Evolutionary conservation across 1,140 invertebrate species (phyloP), one percentile per base, ranked within the genome.

Genomic region (Sycophila sp.): DNA sequence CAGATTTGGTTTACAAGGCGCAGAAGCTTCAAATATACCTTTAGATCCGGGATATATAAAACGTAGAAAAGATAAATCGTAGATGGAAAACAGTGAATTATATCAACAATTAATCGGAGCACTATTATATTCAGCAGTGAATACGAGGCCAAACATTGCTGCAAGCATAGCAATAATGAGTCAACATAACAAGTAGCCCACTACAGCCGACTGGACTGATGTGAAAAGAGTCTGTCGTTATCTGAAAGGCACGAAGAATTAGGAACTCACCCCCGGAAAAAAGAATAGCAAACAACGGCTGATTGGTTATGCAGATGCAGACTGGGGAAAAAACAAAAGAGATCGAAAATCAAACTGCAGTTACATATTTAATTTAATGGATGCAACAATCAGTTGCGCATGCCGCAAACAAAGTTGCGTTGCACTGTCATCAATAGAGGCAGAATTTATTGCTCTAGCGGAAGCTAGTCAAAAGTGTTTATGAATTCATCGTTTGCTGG

Each of bases 121-220:
- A 22, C 68, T 87, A 13, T 59, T 85, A 51, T 86, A 84, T 72
- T 40, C 84, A 15, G 69, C 79, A 15, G 55, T 77, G 1, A 59
- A 71, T 13, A 79, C 81, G 1, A 55, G 85, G 32, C 82, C 80
- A 13, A 83, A 86, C 69, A 80, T 85, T 10, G 38, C 77, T 5
- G 80, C 70, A 58, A 76, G 78, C 17, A 80, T 85, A 0, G 73
- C 38, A 8, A 72, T 76, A 56, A 40, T 82, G n/a, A 75, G 75
- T 19, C 77, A 80, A 68, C 72, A 73, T 47, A 80, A 77, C 28
- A 73, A 67, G 13, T 36, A 75, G 11, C 81, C 72, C 6, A 66
- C 51, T n/a, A 49, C 58, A 72, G 34, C 11, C 4, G 78, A 84
- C 71, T 81, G 80, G 79, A 60, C 13, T 26, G 78, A 74, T n/a